Conservation (phyloP, 2,797 vertebrate species). For the Dallia pectoralis region DNA sequence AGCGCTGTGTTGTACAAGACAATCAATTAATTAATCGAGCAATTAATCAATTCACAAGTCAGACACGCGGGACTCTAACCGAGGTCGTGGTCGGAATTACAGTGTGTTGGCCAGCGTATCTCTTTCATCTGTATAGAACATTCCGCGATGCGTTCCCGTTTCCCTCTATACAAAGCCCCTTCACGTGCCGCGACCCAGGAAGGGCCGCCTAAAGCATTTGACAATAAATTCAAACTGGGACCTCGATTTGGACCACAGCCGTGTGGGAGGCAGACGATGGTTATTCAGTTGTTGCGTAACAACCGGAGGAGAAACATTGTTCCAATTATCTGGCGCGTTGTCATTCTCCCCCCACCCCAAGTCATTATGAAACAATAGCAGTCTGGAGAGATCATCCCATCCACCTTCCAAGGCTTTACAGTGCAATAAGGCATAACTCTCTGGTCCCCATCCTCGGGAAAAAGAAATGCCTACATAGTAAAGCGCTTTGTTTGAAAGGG, state of each 20-base stretch:
- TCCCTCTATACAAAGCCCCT: not conserved
- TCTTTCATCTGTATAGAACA: not conserved
- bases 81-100: not conserved
- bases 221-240: slow-evolving; percentile 13
- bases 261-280: slow-evolving; percentile 9
- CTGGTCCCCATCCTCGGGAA: not conserved
- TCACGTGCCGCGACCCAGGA: slow-evolving; percentile 8
- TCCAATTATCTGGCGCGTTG: not conserved
- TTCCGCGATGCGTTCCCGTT: not conserved
- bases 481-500: not conserved
- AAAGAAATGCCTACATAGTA: slow-evolving; percentile 4
- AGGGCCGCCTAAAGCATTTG: slow-evolving; percentile 6
- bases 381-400: slow-evolving; percentile 9
- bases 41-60: not conserved
- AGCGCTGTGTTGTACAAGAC: not conserved
- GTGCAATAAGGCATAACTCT: slow-evolving; percentile 10
- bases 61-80: not conserved
- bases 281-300: slow-evolving; percentile 13
- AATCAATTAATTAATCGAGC: too few species aligned
- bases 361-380: slow-evolving; percentile 14
- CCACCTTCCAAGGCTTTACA: not conserved
- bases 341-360: slow-evolving; percentile 16
- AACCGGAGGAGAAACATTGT: not conserved
- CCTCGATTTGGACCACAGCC: slow-evolving; percentile 4
- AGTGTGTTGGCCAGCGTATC: not conserved